Evolutionary conservation across 2,888 invertebrate genomes (phyloP).

Genomic region (Heliconius ismenius): DNA sequence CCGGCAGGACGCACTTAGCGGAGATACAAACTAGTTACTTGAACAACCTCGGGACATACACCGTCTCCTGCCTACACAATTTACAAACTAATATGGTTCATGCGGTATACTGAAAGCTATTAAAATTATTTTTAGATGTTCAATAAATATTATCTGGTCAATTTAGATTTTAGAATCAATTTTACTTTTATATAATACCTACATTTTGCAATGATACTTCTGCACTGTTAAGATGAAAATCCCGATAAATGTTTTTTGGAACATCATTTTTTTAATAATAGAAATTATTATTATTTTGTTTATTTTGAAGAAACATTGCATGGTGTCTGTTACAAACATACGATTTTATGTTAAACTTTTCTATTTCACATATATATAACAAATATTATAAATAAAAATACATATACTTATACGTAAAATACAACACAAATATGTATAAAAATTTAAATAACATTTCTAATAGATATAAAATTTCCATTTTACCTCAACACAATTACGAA

Average conservation of each 20-base stretch:
- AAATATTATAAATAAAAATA: not conserved
- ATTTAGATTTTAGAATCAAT: not conserved
- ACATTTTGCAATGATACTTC: too few species aligned
- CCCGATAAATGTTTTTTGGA: too few species aligned
- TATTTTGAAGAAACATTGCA: too few species aligned
- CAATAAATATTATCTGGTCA: not conserved
- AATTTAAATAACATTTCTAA: not conserved
- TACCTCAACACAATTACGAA: not conserved
- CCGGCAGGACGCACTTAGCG: conserved; percentile 70
- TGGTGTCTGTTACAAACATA: too few species aligned
- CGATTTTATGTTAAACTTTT: not conserved
- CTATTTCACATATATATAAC: not conserved
- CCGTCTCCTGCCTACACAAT: conserved; percentile 28
- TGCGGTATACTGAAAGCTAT: conserved; percentile 17
- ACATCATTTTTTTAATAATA: too few species aligned
- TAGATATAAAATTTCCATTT: not conserved
- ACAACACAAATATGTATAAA: not conserved
- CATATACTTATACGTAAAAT: not conserved
- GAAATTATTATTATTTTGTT: too few species aligned
- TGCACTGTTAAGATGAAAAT: too few species aligned
- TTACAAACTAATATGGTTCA: conserved; percentile 22
- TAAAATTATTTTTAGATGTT: conserved; percentile 18
- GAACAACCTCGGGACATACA: conserved; percentile 48
- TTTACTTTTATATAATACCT: too few species aligned
- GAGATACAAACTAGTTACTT: conserved; percentile 73